Percentiles rank a stretch among this genome's conserved stretches.
Evolutionary conservation across 2,113 vertebrate species (phyloP).

Genomic region (Gallinago undulata): DNA sequence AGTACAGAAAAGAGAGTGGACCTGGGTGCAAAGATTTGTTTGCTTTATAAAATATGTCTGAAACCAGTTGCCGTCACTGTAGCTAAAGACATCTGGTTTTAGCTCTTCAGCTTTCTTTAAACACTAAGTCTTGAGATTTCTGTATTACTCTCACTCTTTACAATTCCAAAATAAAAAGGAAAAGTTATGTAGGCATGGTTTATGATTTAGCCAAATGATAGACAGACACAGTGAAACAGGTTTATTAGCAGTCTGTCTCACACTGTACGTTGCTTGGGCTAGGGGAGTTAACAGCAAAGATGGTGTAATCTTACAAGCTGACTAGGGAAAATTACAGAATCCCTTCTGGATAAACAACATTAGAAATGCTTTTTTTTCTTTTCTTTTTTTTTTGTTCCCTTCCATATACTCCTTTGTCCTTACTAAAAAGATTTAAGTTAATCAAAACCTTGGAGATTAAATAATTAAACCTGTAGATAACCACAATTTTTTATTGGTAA

Average conservation of each 20-base stretch:
- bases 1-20: not conserved
- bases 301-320: constrained; percentile 30
- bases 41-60: not conserved
- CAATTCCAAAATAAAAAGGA: not conserved
- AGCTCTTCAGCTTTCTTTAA: not conserved
- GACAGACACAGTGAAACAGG: not conserved
- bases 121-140: not conserved
- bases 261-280: constrained; percentile 41
- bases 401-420: constrained; percentile 22
- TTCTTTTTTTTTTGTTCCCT: not conserved
- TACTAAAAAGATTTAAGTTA: constrained; percentile 71
- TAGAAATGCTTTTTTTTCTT: not conserved
- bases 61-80: not conserved
- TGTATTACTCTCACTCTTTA: not conserved
- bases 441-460: constrained; percentile 75
- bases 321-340: constrained; percentile 53
- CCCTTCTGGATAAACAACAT: constrained; percentile 26
- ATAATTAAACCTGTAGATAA: constrained; percentile 77
- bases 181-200: not conserved
- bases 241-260: constrained; percentile 57
- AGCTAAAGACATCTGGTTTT: not conserved
- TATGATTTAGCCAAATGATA: constrained; percentile 19
- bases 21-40: not conserved
- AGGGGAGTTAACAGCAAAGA: constrained; percentile 59
- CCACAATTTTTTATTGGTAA: constrained; percentile 74